Evolutionary conservation across 2,888 invertebrate species (phyloP).

Genomic region (Chrysolina oricalcia): DNA sequence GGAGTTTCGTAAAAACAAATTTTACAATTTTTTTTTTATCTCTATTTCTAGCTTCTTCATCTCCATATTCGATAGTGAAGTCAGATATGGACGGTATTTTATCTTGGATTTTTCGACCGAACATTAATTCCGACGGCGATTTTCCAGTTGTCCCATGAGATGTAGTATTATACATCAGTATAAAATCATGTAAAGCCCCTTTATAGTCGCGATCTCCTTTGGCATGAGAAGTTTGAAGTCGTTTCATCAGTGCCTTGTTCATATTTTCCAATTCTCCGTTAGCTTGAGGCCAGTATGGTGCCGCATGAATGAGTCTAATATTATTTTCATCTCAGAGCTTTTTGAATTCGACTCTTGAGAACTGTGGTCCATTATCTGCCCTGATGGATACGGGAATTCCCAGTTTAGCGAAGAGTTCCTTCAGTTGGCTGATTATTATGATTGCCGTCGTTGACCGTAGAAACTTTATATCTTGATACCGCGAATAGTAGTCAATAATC

Average conservation of each 20-base stretch:
- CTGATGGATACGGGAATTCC: constrained; percentile 35
- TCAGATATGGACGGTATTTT: constrained; percentile 54
- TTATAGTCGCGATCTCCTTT: constrained; percentile 45
- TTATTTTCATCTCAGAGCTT: constrained; percentile 38
- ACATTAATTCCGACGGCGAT: constrained; percentile 57
- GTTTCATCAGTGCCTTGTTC: constrained; percentile 58
- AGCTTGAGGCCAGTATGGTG: constrained; percentile 53
- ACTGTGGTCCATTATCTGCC: constrained; percentile 49
- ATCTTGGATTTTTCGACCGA: constrained; percentile 53
- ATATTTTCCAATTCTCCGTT: constrained; percentile 62
- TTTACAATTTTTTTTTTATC: no score
- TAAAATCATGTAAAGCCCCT: constrained; percentile 47
- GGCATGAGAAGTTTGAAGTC: constrained; percentile 40
- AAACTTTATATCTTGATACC: constrained; percentile 13
- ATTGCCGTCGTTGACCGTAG: constrained; percentile 7
- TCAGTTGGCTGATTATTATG: neutral
- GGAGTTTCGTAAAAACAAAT: no score
- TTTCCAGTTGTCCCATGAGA: constrained; percentile 60
- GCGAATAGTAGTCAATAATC: neutral
- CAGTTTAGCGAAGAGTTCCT: constrained; percentile 1
- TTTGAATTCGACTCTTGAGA: constrained; percentile 48
- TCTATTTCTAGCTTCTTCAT: constrained; percentile 51
- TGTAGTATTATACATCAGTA: constrained; percentile 55
- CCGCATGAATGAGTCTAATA: constrained; percentile 43
- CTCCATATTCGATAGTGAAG: constrained; percentile 28